These are phyloP conservation scores for Macroteleia sp. DNA, from an alignment of 2,888 invertebrate genomes.

Conservation along the genomic window DNA sequence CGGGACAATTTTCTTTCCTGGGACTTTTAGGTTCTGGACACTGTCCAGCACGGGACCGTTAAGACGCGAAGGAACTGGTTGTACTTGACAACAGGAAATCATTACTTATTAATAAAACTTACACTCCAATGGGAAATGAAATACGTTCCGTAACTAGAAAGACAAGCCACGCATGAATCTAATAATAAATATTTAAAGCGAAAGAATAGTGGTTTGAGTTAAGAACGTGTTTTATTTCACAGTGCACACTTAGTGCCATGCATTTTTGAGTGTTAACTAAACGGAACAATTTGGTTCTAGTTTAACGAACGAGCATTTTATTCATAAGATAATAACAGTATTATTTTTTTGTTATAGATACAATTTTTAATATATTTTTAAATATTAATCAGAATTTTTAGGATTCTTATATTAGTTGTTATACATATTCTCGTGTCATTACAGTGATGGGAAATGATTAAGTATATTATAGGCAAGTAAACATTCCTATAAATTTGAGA, in stretches of 20 bases:
- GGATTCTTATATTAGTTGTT: too few relatives aligned
- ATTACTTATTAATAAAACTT: slow-evolving; percentile 56
- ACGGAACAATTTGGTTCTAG: too few relatives aligned
- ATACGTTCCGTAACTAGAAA: slow-evolving; percentile 18
- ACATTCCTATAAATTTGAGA: too few relatives aligned
- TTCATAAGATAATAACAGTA: too few relatives aligned
- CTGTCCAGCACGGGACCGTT: slow-evolving; percentile 67
- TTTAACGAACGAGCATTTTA: too few relatives aligned
- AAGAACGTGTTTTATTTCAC: slow-evolving; percentile 13
- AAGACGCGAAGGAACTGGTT: slow-evolving; percentile 59
- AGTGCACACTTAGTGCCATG: background rate
- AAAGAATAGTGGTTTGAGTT: slow-evolving; percentile 14
- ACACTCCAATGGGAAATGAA: slow-evolving; percentile 29
- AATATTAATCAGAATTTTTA: too few relatives aligned
- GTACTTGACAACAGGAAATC: slow-evolving; percentile 52
- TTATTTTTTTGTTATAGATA: too few relatives aligned
- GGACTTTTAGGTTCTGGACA: slow-evolving; percentile 66
- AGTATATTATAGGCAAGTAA: too few relatives aligned
- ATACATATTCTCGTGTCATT: too few relatives aligned
- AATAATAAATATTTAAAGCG: slow-evolving; percentile 32
- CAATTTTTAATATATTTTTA: too few relatives aligned
- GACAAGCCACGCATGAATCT: slow-evolving; percentile 15
- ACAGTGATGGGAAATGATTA: too few relatives aligned
- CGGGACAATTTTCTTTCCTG: slow-evolving; percentile 61
- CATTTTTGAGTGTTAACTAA: too few relatives aligned